phyloP scores from a whole-genome alignment of 2,113 vertebrate genomes.

The Cichladusa arquata region DNA sequence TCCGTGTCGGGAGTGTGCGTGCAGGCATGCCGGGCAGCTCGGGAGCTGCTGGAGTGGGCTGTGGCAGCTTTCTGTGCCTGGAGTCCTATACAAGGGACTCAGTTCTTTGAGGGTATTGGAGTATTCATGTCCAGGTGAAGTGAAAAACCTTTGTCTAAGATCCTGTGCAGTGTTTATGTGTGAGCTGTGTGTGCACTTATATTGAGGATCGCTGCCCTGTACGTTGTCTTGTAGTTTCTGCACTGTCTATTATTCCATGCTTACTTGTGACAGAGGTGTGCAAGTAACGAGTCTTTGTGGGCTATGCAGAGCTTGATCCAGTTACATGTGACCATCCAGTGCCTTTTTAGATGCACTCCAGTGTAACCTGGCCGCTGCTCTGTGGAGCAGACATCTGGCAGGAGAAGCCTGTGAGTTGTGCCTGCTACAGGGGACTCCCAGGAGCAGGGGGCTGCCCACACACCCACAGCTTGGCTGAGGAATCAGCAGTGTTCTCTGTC shows the following conservation, averaged over 20 bases:
- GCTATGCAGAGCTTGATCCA: background rate
- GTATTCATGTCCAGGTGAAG: background rate
- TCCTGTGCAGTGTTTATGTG: background rate
- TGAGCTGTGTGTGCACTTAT: background rate
- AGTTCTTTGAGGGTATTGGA: background rate
- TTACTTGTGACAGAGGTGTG: background rate
- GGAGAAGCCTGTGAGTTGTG: background rate
- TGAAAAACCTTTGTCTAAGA: background rate
- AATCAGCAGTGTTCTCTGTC: background rate
- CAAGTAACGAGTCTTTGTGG: background rate
- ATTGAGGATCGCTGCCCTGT: background rate
- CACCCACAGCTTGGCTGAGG: no score
- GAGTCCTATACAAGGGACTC: background rate
- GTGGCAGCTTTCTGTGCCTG: background rate
- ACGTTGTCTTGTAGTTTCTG: background rate
- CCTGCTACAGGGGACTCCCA: background rate
- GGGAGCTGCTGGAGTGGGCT: background rate
- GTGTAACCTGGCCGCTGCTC: background rate
- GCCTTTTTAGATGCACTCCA: background rate
- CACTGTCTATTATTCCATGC: background rate
- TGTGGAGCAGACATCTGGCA: background rate
- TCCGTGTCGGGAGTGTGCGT: fast-evolving
- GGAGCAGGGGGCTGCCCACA: background rate
- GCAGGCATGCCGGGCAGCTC: fast-evolving
- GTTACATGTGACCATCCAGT: background rate